Evolutionary conservation across 2,888 invertebrate genomes (phyloP).

Genomic region (Podabrus alpinus): DNA sequence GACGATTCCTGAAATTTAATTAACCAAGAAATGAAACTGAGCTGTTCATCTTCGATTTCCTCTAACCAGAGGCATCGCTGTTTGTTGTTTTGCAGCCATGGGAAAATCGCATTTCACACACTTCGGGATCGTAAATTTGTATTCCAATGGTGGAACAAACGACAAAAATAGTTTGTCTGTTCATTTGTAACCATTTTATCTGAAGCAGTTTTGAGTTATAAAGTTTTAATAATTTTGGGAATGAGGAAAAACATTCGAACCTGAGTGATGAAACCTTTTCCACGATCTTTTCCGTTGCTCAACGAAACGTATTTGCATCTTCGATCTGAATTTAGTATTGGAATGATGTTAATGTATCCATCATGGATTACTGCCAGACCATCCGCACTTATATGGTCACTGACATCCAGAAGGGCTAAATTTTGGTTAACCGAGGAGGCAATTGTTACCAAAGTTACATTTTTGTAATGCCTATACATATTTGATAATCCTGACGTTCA

Average conservation of each 20-base stretch:
- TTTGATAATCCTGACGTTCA: background rate
- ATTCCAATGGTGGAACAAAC: slow-evolving; percentile 41
- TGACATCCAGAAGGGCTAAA: slow-evolving; percentile 36
- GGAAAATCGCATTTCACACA: slow-evolving; percentile 31
- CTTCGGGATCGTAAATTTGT: slow-evolving; percentile 41
- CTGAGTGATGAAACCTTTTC: slow-evolving; percentile 38
- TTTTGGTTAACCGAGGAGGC: slow-evolving; percentile 38
- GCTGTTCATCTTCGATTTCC: background rate
- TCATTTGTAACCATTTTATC: slow-evolving; percentile 43
- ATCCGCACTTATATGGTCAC: slow-evolving; percentile 35
- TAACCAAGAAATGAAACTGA: background rate
- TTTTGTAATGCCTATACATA: slow-evolving; percentile 16
- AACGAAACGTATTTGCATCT: slow-evolving; percentile 42
- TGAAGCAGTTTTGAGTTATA: slow-evolving; percentile 11
- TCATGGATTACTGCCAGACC: slow-evolving; percentile 40
- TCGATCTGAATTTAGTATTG: slow-evolving; percentile 34
- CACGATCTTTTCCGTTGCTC: slow-evolving; percentile 33
- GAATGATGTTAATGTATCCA: slow-evolving; percentile 42
- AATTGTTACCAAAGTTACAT: slow-evolving; percentile 33
- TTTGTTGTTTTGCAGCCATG: slow-evolving; percentile 27
- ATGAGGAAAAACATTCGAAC: too few relatives aligned
- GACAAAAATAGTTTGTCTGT: slow-evolving; percentile 37
- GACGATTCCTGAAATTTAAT: slow-evolving; percentile 31
- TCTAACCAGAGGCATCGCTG: background rate
- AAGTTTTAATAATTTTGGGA: too few relatives aligned